A percentile compares a stretch with the other conserved stretches of the same genome.
Evolutionary conservation across 2,888 invertebrate species (phyloP).

Genomic region (Eristalis tenax): DNA sequence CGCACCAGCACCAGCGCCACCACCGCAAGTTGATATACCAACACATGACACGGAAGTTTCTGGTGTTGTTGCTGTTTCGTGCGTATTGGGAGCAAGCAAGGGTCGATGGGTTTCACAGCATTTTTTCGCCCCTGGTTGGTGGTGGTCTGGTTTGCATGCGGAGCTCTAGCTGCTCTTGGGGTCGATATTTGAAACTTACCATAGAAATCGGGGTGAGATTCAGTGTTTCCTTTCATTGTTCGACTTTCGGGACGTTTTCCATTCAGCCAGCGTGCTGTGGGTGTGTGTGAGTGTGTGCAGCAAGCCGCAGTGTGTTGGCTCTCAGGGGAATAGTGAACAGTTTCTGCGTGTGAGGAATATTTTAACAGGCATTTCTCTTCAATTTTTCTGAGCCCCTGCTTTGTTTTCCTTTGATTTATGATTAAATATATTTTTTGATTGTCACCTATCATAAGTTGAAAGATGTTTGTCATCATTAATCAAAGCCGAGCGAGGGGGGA

Average conservation of each 20-base stretch:
- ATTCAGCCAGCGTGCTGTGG: conserved; percentile 16
- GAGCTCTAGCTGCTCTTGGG: conserved; percentile 52
- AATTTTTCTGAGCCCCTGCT: background rate
- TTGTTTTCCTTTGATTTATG: conserved; percentile 55
- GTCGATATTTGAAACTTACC: conserved; percentile 70
- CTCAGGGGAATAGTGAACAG: conserved; percentile 57
- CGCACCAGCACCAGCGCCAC: conserved; percentile 10
- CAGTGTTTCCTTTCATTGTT: conserved; percentile 33
- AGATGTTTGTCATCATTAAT: conserved; percentile 48
- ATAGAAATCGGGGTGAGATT: conserved; percentile 67
- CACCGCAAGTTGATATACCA: conserved; percentile 53
- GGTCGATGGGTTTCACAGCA: conserved; percentile 22
- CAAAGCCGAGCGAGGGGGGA: conserved; percentile 7
- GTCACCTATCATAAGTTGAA: conserved; percentile 63
- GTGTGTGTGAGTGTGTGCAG: background rate
- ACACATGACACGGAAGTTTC: conserved; percentile 69
- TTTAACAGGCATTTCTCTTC: conserved; percentile 31
- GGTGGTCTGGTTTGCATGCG: conserved; percentile 44
- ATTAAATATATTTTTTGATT: conserved; percentile 56
- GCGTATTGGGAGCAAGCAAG: conserved; percentile 64
- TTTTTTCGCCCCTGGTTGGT: background rate
- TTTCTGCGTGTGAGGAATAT: conserved; percentile 63
- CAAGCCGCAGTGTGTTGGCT: conserved; percentile 2
- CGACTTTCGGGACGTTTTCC: conserved; percentile 11
- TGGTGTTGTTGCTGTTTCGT: conserved; percentile 46